Evolutionary conservation across 2,113 vertebrate species (phyloP).

Genomic region (Apodemus speciosus): DNA sequence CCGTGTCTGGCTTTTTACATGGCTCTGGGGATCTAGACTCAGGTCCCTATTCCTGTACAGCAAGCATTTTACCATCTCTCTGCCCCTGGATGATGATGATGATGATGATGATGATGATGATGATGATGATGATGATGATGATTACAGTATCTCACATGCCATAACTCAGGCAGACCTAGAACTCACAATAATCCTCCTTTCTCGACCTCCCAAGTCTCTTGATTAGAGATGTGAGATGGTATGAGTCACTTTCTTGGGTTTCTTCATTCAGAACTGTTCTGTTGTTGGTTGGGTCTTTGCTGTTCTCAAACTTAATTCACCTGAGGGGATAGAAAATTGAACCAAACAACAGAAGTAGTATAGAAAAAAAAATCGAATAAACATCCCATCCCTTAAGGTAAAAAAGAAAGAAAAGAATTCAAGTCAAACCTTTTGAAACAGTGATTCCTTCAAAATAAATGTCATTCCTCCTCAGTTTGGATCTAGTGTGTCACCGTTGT

Average conservation of each 20-base stretch:
- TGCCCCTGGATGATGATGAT: not conserved
- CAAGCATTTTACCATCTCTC: not conserved
- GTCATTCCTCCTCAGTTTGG: not conserved
- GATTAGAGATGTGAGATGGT: not conserved
- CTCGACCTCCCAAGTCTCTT: not conserved
- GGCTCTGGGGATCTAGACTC: not conserved
- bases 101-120: no score
- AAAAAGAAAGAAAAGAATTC: slow-evolving; percentile 56
- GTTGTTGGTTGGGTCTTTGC: slow-evolving; percentile 12
- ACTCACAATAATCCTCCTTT: not conserved
- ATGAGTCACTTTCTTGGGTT: not conserved
- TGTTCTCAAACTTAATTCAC: slow-evolving; percentile 33
- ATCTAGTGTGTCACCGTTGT: not conserved
- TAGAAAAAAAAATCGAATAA: slow-evolving; percentile 43
- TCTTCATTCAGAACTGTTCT: slow-evolving; percentile 10
- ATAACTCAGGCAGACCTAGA: not conserved
- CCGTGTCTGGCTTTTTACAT: not conserved
- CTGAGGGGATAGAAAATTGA: slow-evolving; percentile 53
- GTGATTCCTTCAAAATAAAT: slow-evolving; percentile 50
- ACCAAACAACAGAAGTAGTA: slow-evolving; percentile 34
- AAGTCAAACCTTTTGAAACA: slow-evolving; percentile 54
- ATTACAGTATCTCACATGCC: not conserved
- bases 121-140: no score
- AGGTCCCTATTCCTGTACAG: no score
- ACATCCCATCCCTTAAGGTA: not conserved